Evolutionary conservation across 1,140 invertebrate species (phyloP).

Genomic region (Scylla paramamosain): DNA sequence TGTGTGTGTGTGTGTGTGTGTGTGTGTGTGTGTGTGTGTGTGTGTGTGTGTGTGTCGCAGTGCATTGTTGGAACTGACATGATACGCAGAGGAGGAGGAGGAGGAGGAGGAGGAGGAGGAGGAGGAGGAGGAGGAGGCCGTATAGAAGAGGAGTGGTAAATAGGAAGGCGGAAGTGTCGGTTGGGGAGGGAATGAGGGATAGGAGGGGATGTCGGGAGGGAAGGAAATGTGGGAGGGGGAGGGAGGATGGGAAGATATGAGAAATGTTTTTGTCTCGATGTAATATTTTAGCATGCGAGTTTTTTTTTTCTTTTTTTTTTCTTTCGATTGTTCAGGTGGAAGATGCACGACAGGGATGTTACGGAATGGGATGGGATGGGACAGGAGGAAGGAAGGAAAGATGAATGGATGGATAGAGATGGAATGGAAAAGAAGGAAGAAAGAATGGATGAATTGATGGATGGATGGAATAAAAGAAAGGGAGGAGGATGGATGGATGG

Average conservation of each 20-base stretch:
- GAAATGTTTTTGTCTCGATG: no score
- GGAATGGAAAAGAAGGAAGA: not conserved
- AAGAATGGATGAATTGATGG: no score
- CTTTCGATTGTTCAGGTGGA: not conserved
- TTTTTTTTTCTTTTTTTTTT: no score
- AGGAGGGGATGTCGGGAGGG: not conserved
- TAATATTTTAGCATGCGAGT: no score
- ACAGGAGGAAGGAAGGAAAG: not conserved
- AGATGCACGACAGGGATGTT: not conserved
- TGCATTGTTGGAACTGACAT: not conserved
- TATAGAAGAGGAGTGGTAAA: no score
- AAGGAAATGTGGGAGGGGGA: not conserved
- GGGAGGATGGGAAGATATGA: not conserved
- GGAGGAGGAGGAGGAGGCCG: no score
- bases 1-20: no score
- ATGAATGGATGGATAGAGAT: not conserved
- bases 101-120: no score
- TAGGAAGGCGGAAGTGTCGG: no score
- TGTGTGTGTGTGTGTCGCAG: not conserved
- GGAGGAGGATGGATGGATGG: not conserved
- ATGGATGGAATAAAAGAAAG: not conserved
- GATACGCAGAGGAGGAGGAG: not conserved
- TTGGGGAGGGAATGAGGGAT: not conserved
- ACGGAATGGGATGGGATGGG: not conserved
- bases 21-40: no score